These are phyloP conservation scores for Diplodus puntazzo DNA, from an alignment of 2,797 vertebrate genomes.

Conservation along the genomic window DNA sequence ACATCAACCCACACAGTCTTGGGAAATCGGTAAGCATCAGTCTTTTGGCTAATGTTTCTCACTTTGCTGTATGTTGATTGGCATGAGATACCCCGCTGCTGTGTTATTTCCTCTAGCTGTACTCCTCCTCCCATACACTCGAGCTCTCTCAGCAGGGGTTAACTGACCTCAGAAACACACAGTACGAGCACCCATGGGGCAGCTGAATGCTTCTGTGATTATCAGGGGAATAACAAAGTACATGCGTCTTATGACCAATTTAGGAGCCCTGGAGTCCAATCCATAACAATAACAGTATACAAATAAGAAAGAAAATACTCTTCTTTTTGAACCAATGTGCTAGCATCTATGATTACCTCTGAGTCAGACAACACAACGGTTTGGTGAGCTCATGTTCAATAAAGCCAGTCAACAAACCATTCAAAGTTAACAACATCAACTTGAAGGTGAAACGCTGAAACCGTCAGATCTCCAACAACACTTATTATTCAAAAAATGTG, in stretches of 20 bases:
- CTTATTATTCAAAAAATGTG: not conserved
- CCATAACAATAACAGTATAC: conserved; percentile 9
- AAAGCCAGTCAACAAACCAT: not conserved
- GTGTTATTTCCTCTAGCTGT: conserved; percentile 82
- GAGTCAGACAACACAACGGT: not conserved
- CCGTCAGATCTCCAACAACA: not conserved
- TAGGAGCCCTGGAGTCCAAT: conserved; percentile 30
- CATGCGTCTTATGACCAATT: conserved; percentile 61
- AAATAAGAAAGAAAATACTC: conserved; percentile 29
- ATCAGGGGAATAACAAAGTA: conserved; percentile 53
- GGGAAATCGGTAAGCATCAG: conserved; percentile 49
- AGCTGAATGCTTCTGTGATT: conserved; percentile 62
- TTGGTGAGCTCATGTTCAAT: conserved; percentile 16
- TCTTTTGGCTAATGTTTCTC: conserved; percentile 66
- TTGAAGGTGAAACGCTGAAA: conserved; percentile 13
- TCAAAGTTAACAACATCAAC: conserved; percentile 1
- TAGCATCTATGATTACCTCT: not conserved
- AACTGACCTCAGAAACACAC: conserved; percentile 76
- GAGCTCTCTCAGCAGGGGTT: conserved; percentile 67
- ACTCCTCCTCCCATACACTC: conserved; percentile 70
- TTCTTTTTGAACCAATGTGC: not conserved
- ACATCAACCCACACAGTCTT: conserved; percentile 59
- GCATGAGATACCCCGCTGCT: conserved; percentile 74
- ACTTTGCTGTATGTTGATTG: conserved; percentile 79
- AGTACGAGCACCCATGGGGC: conserved; percentile 61